Evolutionary conservation across 2,888 invertebrate species (phyloP).

Genomic region (Drosophila affinis): DNA sequence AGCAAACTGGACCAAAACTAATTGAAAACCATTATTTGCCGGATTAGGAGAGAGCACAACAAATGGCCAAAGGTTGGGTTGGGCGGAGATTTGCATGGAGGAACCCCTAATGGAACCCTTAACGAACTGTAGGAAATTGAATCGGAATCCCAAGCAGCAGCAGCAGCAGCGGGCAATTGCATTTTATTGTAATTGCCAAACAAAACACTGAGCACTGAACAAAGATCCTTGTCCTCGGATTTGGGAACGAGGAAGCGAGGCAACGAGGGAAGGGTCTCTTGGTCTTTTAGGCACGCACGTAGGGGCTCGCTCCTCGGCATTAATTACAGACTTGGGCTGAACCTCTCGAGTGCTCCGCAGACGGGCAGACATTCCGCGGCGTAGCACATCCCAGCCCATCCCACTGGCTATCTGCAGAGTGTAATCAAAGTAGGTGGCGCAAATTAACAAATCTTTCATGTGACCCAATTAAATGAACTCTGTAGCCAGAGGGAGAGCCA

Average conservation of each 20-base stretch:
- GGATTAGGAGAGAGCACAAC: constrained; percentile 66
- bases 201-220: constrained; percentile 9
- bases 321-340: constrained; percentile 60
- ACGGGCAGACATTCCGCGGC: constrained; percentile 50
- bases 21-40: constrained; percentile 77
- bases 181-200: constrained; percentile 63
- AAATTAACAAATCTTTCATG: constrained; percentile 79
- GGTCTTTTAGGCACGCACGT: constrained; percentile 74
- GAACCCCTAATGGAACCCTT: constrained; percentile 35
- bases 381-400: constrained; percentile 22
- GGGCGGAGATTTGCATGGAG: constrained; percentile 68
- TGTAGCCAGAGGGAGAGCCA: constrained; percentile 25
- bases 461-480: constrained; percentile 76
- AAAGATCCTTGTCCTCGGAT: constrained; percentile 18
- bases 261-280: too few relatives aligned
- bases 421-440: constrained; percentile 78
- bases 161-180: constrained; percentile 59
- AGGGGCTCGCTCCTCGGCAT: constrained; percentile 53
- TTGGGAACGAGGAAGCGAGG: constrained; percentile 23
- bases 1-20: constrained; percentile 71
- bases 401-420: constrained; percentile 59
- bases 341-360: background rate
- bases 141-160: background rate
- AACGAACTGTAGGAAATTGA: constrained; percentile 66
- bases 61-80: constrained; percentile 78